Base-by-base conservation (phyloP, 2,888 invertebrate species). In the Isotomurus palustris region DNA sequence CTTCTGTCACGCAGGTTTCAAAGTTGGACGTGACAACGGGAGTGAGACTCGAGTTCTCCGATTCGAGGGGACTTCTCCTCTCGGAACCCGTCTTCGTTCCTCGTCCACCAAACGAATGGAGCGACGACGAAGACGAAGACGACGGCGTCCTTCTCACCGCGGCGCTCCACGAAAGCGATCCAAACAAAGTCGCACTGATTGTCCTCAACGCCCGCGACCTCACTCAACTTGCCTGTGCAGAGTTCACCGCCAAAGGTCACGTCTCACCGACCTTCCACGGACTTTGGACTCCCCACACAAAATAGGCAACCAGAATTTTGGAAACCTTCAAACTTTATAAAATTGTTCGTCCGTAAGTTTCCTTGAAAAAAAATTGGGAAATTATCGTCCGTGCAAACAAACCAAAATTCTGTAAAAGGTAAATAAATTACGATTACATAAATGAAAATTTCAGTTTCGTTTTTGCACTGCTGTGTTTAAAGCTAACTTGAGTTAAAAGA, bases 21-120 rank as follows among this genome's bases (percentile, higher is more conserved):
- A 79, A 79, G 67, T 65, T 77, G 1, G 75, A 79, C 60, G 64
- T 74, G 10, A 56, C 69, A 10, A 73, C 71, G 0, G 73, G 74
- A 36, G 66, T 72, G 1, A 66, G 68, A n/a, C 65, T 59, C 10
- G 54, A 65, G 3, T 79, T 77, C 76, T 63, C 66, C 10, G 62
- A 66, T 14, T 72, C 72, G 28, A 72, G 73, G 14, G 72, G 73
- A 2, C 66, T 72, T n/a, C 72, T 73, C 53, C 73, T 74, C 53
- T 72, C 75, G 0, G 74, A 80, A 67, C 76, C 78, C 2, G 72
- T 78, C 36, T 80, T 79, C 66, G 75, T 79, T 1, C 71, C 76
- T 0, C 66, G 73, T 41, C 78, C 79, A 5, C 62, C 56, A 21
- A 56, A 52, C 45, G 28, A 53, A 0, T 72, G 72, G 12, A n/a